Base-by-base conservation (phyloP, 2,797 vertebrate species). In the Takifugu ocellatus region DNA sequence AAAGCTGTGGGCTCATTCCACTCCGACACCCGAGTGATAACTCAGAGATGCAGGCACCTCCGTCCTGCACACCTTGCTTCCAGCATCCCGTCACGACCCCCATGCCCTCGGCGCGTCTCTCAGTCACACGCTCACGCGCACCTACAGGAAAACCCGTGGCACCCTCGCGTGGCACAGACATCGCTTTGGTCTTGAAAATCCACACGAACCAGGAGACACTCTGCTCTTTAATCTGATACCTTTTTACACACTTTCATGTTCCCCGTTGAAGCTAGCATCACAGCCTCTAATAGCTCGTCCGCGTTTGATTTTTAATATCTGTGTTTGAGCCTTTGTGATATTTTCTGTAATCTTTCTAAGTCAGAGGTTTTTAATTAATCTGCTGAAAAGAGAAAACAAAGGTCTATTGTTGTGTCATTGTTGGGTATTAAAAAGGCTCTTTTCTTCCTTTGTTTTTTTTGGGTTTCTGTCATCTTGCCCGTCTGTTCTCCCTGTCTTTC, bases 21-120 rank as follows among this genome's bases (percentile, higher is more conserved):
- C 79, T 77, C 87, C 77, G 68, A 86, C 86, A 88, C 81, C 73
- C 81, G 72, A 86, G 82, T 83, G 87, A 91, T 91, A 90, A 90
- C 88, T 88, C 82, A 88, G 79, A 87, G 80, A 79, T 83, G 84
- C 78, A 73, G 78, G 74, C 82, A 68, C 74, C 83, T 81, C 80
- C 54, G 73, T 84, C 81, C 80, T 66, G 59, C 76, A 79, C 77
- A 73, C 76, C 79, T 72, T 72, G 74, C 80, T 84, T 68, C 72
- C 26, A 78, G 83, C 80, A 72, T 72, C 82, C 79, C 60, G 57
- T 66, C 71, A 61, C 63, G 58, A 81, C 75, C 81, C 58, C 59
- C 29, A 1, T 70, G 76, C 76, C 81, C 82, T 84, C 78, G 78
- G 74, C 66, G 81, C 72, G 79, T 76, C 61, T 79, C 77, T 78